Conservation (phyloP, 2,888 invertebrate genomes). For the Pediacus dermestoides region DNA sequence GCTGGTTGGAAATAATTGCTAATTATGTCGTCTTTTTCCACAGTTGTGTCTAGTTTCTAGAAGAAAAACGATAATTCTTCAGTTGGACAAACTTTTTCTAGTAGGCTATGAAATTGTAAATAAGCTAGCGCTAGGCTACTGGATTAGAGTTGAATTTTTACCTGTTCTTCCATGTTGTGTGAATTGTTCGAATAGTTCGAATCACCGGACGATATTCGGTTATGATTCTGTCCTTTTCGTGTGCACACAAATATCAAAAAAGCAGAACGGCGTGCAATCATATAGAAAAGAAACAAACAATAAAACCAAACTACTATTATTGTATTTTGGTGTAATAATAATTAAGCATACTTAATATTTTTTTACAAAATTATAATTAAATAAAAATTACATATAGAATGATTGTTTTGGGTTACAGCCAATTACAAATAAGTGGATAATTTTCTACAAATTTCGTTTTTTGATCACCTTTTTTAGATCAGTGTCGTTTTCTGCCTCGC, state of each 20-base stretch:
- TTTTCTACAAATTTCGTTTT: constrained; percentile 15
- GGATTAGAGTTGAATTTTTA: too few species aligned
- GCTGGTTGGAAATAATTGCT: constrained; percentile 69
- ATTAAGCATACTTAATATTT: constrained; percentile 4
- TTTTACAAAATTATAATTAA: constrained; percentile 2
- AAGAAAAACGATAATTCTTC: too few species aligned
- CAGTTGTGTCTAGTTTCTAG: too few species aligned
- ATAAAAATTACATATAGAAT: not conserved
- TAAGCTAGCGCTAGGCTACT: too few species aligned
- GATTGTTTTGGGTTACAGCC: constrained; percentile 11
- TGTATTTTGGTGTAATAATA: constrained; percentile 16
- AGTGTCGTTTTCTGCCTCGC: constrained; percentile 30
- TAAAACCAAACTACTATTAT: not conserved
- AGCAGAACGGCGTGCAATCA: constrained; percentile 40
- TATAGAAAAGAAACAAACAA: constrained; percentile 18
- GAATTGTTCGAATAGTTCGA: constrained; percentile 25
- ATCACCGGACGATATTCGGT: constrained; percentile 33
- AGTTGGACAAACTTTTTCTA: too few species aligned
- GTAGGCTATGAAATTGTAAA: too few species aligned
- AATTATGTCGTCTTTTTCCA: constrained; percentile 62
- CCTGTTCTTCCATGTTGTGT: constrained; percentile 21
- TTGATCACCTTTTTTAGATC: constrained; percentile 28
- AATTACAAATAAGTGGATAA: constrained; percentile 14
- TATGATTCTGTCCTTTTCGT: constrained; percentile 38
- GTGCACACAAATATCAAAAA: constrained; percentile 35